A percentile compares a stretch with the other conserved stretches of the same genome.
phyloP scores from a whole-genome alignment of 2,888 invertebrate species.

The Heteropelma amictum region DNA sequence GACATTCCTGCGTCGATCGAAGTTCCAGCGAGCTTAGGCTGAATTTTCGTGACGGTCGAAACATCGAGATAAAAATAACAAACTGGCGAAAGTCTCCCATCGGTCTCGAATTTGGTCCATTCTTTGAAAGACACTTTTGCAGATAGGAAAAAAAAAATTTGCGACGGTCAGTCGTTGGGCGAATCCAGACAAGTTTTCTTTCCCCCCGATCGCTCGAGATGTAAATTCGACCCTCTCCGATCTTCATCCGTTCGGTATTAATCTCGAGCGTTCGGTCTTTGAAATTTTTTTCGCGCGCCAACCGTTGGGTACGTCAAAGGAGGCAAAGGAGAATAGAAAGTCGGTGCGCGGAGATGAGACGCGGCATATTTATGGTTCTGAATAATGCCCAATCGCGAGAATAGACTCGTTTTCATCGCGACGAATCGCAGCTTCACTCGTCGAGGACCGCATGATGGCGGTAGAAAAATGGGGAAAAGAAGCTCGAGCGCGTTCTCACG shows the following conservation, averaged over 20 bases:
- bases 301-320: not conserved
- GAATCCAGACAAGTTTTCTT: no score
- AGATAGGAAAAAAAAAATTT: no score
- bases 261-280: not conserved
- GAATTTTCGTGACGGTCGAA: no score
- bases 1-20: no score
- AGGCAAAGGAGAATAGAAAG: not conserved
- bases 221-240: no score
- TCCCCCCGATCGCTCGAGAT: no score
- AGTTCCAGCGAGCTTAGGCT: no score
- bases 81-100: no score
- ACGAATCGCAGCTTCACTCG: conserved; percentile 11
- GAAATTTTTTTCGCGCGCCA: not conserved
- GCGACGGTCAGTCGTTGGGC: no score
- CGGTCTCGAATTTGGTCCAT: no score
- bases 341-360: not conserved
- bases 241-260: not conserved
- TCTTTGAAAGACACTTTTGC: no score
- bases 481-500: conserved; percentile 58
- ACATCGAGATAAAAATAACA: no score
- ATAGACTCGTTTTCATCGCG: conserved; percentile 63
- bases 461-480: conserved; percentile 57
- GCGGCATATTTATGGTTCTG: conserved; percentile 44
- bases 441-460: conserved; percentile 53
- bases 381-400: conserved; percentile 68